Evolutionary conservation across 2,888 invertebrate genomes (phyloP), one percentile per base, ranked within the genome.

Genomic region (Oasisia sp.): DNA sequence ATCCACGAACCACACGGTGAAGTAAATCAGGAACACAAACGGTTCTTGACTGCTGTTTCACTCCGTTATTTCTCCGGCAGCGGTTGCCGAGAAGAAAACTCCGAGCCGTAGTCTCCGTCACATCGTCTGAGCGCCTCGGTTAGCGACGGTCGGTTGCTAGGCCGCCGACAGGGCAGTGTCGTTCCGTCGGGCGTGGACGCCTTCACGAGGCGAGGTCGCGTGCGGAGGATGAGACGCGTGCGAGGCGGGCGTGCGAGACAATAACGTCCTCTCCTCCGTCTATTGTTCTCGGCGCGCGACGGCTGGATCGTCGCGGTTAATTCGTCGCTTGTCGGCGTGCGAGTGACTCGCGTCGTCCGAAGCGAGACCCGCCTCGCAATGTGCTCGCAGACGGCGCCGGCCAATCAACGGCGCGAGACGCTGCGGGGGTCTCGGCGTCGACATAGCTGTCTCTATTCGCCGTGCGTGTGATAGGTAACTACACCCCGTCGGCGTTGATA

Each of bases 211-310:
- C 19, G 58, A 58, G 12, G 58, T 58, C 74, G 74, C 74, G 74
- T 74, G 74, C 19, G 19, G 74, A n/a, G 27, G 74, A n/a, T 14
- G 74, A 74, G 74, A 7, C 74, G 27, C 74, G 74, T 74, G 74
- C 74, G 74, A 74, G 74, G 27, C n/a, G 74, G 74, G 19, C 74
- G 74, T 74, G 74, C 74, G 74, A 74, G 74, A n/a, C 74, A 74
- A 74, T 74, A 74, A 74, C 27, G n/a, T 27, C 14, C 74, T 74
- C 74, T 19, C 27, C 74, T 74, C 74, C 74, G 14, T n/a, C 74
- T 74, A 74, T 74, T 74, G 74, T 74, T 74, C 74, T 74, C 74
- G 14, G 74, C 19, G 14, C 27, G 27, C 74, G 74, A 27, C 74
- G 74, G 27, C 74, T 74, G 27, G 74, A 1, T 74, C 27, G 27